A percentile compares a stretch with the other conserved stretches of the same genome.
phyloP scores from a whole-genome alignment of 2,113 vertebrate species.

The Pseudorasbora parva region DNA sequence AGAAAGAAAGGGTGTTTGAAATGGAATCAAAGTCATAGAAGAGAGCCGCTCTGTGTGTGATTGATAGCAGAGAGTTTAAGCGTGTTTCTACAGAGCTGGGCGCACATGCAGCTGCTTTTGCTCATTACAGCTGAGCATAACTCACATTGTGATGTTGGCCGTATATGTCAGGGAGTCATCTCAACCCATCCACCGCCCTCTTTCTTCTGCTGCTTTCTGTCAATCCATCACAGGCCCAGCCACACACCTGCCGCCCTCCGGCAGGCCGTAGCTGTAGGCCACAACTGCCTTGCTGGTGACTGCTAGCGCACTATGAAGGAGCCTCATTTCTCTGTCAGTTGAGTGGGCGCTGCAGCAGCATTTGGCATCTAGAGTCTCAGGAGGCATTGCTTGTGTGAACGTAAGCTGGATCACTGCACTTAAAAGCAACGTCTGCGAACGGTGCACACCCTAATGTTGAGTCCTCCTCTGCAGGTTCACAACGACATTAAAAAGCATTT shows the following conservation, averaged over 20 bases:
- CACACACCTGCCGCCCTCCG: slow-evolving; percentile 75
- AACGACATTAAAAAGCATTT: neutral
- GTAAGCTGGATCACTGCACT: slow-evolving; percentile 15
- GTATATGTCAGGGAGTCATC: slow-evolving; percentile 60
- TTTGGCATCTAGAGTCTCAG: slow-evolving; percentile 16
- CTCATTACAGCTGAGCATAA: slow-evolving; percentile 61
- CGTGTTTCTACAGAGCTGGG: slow-evolving; percentile 50
- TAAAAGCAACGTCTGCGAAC: slow-evolving; percentile 6
- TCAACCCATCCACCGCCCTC: slow-evolving; percentile 37
- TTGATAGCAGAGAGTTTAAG: slow-evolving; percentile 58
- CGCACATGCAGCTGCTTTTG: slow-evolving; percentile 57
- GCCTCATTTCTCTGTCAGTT: slow-evolving; percentile 39
- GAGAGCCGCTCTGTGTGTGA: slow-evolving; percentile 46
- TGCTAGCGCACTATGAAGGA: slow-evolving; percentile 25
- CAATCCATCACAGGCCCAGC: slow-evolving; percentile 62
- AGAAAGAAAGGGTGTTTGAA: slow-evolving; percentile 12
- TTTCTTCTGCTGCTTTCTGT: slow-evolving; percentile 59
- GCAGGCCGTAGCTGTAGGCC: slow-evolving; percentile 66
- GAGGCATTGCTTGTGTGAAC: neutral
- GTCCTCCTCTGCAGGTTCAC: slow-evolving; percentile 1
- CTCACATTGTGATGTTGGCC: slow-evolving; percentile 65
- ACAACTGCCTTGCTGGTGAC: slow-evolving; percentile 50
- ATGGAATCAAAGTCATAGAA: slow-evolving; percentile 18
- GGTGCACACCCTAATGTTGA: neutral
- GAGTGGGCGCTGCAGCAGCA: neutral